Conservation (phyloP, 2,797 vertebrate genomes). For the Uromys caudimaculatus region DNA sequence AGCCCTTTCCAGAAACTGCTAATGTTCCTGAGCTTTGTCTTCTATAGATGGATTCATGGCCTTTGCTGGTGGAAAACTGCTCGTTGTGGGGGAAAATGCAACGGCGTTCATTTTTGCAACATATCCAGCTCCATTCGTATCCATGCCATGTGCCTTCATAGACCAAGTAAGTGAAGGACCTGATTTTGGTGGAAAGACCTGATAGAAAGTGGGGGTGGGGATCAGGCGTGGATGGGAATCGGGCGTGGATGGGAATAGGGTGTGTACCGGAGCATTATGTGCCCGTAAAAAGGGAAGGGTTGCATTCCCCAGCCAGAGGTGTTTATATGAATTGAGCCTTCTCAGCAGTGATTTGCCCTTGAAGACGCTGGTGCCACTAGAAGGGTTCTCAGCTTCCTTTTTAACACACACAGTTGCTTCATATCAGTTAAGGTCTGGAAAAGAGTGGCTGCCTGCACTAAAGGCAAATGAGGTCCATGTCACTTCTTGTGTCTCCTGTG, state of each 20-base stretch:
- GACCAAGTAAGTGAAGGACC: slow-evolving; percentile 92
- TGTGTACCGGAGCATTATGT: not conserved
- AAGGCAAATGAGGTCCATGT: not conserved
- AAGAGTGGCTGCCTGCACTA: not conserved
- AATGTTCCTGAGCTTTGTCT: slow-evolving; percentile 65
- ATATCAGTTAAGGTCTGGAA: not conserved
- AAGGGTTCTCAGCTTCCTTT: not conserved
- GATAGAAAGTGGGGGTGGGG: not conserved
- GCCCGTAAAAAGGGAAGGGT: not conserved
- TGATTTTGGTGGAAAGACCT: not conserved
- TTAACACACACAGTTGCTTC: not conserved
- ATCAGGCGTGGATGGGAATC: not conserved
- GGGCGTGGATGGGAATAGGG: not conserved
- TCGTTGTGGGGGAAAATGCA: slow-evolving; percentile 92
- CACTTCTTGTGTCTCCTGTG: not conserved
- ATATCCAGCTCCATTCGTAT: slow-evolving; percentile 94
- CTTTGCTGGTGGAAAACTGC: slow-evolving; percentile 89
- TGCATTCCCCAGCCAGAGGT: not conserved
- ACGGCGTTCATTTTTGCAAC: slow-evolving; percentile 97
- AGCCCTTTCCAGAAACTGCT: not conserved
- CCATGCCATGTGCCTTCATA: slow-evolving; percentile 92
- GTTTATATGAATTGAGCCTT: not conserved
- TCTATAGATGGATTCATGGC: slow-evolving; percentile 93
- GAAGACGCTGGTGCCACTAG: not conserved
- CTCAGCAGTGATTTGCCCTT: not conserved